phyloP scores from a whole-genome alignment of 1,140 invertebrate species.

The Drosophila repleta region DNA sequence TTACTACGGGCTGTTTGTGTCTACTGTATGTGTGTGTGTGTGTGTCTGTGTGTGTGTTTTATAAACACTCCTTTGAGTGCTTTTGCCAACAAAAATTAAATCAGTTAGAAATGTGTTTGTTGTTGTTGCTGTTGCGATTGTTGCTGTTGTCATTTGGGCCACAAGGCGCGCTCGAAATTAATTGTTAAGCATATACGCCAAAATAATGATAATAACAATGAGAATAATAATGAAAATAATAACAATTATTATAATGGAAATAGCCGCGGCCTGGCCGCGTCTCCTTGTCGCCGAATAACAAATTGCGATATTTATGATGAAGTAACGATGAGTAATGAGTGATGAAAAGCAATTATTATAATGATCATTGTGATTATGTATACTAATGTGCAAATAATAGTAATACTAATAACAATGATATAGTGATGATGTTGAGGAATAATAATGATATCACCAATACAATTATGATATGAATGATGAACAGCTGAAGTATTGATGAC shows the following conservation, averaged over 20 bases:
- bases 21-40: conserved; percentile 5
- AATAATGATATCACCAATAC: too few species aligned
- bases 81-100: conserved; percentile 53
- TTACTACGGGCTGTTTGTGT: conserved; percentile 11
- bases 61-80: conserved; percentile 50
- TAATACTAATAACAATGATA: too few species aligned
- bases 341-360: too few species aligned
- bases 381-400: too few species aligned
- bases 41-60: conserved; percentile 27
- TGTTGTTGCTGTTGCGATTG: conserved; percentile 8
- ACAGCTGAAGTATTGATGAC: too few species aligned
- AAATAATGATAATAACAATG: conserved; percentile 8
- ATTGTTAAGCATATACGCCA: conserved; percentile 34
- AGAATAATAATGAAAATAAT: not conserved
- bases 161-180: conserved; percentile 36
- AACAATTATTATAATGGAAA: not conserved
- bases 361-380: too few species aligned
- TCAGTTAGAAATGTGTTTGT: conserved; percentile 30
- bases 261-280: too few species aligned
- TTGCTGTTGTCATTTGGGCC: conserved; percentile 36
- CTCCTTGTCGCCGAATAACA: too few species aligned
- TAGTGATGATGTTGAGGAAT: too few species aligned
- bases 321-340: too few species aligned
- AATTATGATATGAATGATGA: too few species aligned
- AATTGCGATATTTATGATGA: too few species aligned